These are phyloP conservation scores for Delia radicum DNA, from an alignment of 1,140 invertebrate species.

Conservation along the genomic window DNA sequence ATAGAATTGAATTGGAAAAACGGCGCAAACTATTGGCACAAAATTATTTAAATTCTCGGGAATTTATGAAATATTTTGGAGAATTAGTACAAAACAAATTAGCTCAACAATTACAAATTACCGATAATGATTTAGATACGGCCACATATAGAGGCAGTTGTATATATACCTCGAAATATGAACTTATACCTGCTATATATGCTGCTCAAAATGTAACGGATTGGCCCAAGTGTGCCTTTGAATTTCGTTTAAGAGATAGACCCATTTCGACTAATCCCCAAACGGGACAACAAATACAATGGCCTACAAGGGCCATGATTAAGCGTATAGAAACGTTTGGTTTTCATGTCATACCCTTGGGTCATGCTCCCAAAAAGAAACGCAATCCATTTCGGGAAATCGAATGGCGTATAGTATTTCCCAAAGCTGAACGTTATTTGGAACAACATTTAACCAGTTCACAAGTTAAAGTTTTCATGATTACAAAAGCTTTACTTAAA, in stretches of 20 bases:
- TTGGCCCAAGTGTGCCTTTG: slow-evolving; percentile 67
- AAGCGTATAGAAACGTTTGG: slow-evolving; percentile 66
- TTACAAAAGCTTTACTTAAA: slow-evolving; percentile 66
- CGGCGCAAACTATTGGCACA: slow-evolving; percentile 48
- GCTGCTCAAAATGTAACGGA: slow-evolving; percentile 50
- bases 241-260: slow-evolving; percentile 63
- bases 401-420: slow-evolving; percentile 75
- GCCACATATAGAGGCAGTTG: slow-evolving; percentile 62
- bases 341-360: slow-evolving; percentile 69
- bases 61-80: slow-evolving; percentile 66
- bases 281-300: slow-evolving; percentile 61
- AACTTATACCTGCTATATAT: slow-evolving; percentile 66
- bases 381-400: slow-evolving; percentile 62
- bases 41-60: slow-evolving; percentile 62
- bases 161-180: slow-evolving; percentile 63
- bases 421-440: slow-evolving; percentile 70
- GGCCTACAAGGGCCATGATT: slow-evolving; percentile 68
- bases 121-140: slow-evolving; percentile 54
- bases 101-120: slow-evolving; percentile 59
- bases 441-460: slow-evolving; percentile 68
- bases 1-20: slow-evolving; percentile 55
- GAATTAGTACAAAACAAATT: slow-evolving; percentile 62
- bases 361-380: slow-evolving; percentile 62
- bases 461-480: slow-evolving; percentile 69
- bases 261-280: slow-evolving; percentile 59